Percentiles rank a stretch among this genome's conserved stretches.
phyloP scores from a whole-genome alignment of 2,797 vertebrate genomes.

The Spinibarbus caldwelli region DNA sequence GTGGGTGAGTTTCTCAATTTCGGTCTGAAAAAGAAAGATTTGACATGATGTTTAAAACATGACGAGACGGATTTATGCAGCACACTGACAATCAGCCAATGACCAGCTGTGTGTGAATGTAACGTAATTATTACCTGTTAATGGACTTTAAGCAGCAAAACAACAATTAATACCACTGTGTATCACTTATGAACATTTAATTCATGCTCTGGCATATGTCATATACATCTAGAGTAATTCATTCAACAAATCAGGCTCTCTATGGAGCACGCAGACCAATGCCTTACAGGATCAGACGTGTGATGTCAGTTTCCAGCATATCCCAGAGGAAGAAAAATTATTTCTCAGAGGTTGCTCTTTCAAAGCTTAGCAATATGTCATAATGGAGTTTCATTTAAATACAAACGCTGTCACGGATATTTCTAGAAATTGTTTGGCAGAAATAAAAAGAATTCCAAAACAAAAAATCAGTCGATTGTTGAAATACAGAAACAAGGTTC shows the following conservation, averaged over 20 bases:
- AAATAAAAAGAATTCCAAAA: background rate
- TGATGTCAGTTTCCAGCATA: conserved; percentile 10
- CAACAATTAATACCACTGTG: conserved; percentile 44
- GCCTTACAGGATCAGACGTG: background rate
- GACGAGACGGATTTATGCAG: conserved; percentile 6
- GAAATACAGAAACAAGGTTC: background rate
- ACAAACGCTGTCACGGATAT: background rate
- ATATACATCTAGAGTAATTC: conserved; percentile 24
- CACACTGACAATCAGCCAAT: conserved; percentile 1
- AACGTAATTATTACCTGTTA: conserved; percentile 39
- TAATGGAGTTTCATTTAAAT: conserved; percentile 22
- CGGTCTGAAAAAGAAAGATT: conserved; percentile 77
- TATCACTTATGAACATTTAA: conserved; percentile 29
- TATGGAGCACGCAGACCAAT: conserved; percentile 1
- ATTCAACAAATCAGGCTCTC: conserved; percentile 37
- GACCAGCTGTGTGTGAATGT: conserved; percentile 28
- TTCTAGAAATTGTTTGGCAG: background rate
- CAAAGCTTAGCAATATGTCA: background rate
- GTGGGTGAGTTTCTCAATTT: conserved; percentile 93
- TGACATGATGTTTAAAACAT: conserved; percentile 27
- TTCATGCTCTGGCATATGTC: conserved; percentile 29
- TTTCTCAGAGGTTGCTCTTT: conserved; percentile 31
- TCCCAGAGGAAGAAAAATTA: background rate
- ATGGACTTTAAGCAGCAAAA: conserved; percentile 37
- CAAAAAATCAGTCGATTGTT: background rate